Conservation (phyloP, 2,797 vertebrate species). For the Petrocephalus sullivani region DNA sequence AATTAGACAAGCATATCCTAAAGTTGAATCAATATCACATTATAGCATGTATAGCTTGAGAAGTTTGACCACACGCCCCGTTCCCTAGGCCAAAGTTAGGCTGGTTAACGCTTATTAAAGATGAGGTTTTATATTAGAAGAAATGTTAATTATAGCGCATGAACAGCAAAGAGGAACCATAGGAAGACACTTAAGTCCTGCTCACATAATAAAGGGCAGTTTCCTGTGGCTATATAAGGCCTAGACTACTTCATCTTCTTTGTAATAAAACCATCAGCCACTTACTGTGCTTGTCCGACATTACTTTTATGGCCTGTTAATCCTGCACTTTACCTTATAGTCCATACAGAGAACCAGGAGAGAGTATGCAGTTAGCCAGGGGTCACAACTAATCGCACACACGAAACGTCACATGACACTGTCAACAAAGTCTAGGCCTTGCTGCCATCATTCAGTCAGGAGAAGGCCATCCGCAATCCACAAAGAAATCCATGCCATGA, state of each 20-base stretch:
- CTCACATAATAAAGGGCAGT: not conserved
- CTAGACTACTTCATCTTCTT: not conserved
- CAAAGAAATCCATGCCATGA: not conserved
- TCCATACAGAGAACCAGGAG: not conserved
- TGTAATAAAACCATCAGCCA: constrained; percentile 9
- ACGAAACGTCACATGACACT: not conserved
- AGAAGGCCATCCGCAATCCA: not conserved
- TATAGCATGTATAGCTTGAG: not conserved
- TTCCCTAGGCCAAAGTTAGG: not conserved
- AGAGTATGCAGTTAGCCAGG: not conserved
- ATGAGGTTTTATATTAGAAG: not conserved
- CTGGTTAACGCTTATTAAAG: not conserved
- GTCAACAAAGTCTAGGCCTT: not conserved
- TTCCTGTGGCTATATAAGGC: not conserved
- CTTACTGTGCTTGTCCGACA: not conserved
- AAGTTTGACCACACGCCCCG: not conserved
- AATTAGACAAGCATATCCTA: not conserved
- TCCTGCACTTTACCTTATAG: not conserved
- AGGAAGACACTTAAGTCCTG: not conserved
- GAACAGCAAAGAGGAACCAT: not conserved
- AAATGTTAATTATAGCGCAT: not conserved
- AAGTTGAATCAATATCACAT: not conserved
- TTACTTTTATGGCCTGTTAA: not conserved
- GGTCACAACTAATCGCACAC: not conserved
- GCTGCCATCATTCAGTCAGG: not conserved